Base-by-base conservation (phyloP, 2,888 invertebrate species). In the Archips crataeganus region DNA sequence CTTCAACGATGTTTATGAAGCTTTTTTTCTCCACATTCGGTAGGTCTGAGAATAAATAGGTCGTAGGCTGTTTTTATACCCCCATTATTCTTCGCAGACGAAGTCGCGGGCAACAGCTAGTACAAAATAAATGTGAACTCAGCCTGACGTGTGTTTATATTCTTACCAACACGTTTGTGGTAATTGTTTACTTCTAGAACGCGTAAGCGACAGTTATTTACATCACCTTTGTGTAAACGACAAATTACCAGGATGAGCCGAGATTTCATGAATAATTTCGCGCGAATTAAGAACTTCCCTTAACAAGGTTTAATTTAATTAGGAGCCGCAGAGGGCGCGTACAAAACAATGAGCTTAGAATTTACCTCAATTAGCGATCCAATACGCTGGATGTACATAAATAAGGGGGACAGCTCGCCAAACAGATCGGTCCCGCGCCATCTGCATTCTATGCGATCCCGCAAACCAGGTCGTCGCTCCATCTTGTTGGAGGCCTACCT, bases 261-360 rank as follows among this genome's bases (percentile, higher is more conserved):
- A 57, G 57, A 60, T 60, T 60, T n/a, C 36, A 60, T 60, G 60
- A 60, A 60, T 60, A 60, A 60, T 60, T 34, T 60, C 4, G 3
- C 36, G 11, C 60, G 60, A 57, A 57, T 57, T 57, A 57, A 23
- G 63, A 36, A n/a, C 34, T 32, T 51, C 42, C 45, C 23, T 62
- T 54, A 63, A 70, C 70, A 54, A 49, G 49, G 51, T 51, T 47
- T 70, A 42, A 63, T 70, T 70, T 70, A 54, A 54, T 70, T 62
- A 49, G 15, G 61, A 62, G 36, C 42, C 62, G 42, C 32, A 62
- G 61, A 49, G 13, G 49, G 15, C 60, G 8, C 32, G 39, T 23
- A 42, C 62, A 23, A 54, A 54, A 54, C 23, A 63, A 32, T 32
- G 15, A 2, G 45, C 23, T 13, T 11, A 8, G 39, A 45, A 45